phyloP scores from a whole-genome alignment of 2,797 vertebrate species.

The Typhlichthys eigenmanni region DNA sequence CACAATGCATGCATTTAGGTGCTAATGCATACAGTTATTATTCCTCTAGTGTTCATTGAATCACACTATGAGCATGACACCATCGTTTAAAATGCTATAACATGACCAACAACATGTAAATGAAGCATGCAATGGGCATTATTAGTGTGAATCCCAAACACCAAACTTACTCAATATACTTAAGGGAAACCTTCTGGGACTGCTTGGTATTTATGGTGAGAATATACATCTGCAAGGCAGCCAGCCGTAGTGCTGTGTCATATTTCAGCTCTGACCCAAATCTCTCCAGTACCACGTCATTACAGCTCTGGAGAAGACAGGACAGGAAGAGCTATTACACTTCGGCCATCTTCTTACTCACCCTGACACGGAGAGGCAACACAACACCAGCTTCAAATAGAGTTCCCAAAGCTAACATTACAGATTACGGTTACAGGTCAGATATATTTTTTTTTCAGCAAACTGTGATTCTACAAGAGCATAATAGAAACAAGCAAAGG shows the following conservation, averaged over 20 bases:
- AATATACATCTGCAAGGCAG: slow-evolving; percentile 97
- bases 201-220: slow-evolving; percentile 95
- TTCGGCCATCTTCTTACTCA: slow-evolving; percentile 17
- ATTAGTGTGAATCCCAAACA: slow-evolving; percentile 27
- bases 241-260: slow-evolving; percentile 91
- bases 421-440: neutral
- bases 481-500: neutral
- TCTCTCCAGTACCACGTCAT: slow-evolving; percentile 95
- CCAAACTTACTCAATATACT: slow-evolving; percentile 96
- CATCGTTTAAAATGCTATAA: no score
- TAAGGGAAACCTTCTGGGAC: slow-evolving; percentile 97
- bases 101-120: no score
- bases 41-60: no score
- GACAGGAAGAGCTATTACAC: slow-evolving; percentile 31
- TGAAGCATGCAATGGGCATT: neutral
- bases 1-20: no score
- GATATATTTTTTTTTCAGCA: neutral
- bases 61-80: no score
- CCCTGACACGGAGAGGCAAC: slow-evolving; percentile 20
- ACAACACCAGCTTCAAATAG: slow-evolving; percentile 8
- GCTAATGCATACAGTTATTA: no score
- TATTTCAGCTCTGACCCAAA: slow-evolving; percentile 98
- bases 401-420: neutral
- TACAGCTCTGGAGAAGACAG: slow-evolving; percentile 88
- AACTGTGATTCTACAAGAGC: neutral